A percentile compares a stretch with the other conserved stretches of the same genome.
These are phyloP conservation scores for Synodontis membranacea DNA, from an alignment of 2,113 vertebrate genomes.

Conservation along the genomic window DNA sequence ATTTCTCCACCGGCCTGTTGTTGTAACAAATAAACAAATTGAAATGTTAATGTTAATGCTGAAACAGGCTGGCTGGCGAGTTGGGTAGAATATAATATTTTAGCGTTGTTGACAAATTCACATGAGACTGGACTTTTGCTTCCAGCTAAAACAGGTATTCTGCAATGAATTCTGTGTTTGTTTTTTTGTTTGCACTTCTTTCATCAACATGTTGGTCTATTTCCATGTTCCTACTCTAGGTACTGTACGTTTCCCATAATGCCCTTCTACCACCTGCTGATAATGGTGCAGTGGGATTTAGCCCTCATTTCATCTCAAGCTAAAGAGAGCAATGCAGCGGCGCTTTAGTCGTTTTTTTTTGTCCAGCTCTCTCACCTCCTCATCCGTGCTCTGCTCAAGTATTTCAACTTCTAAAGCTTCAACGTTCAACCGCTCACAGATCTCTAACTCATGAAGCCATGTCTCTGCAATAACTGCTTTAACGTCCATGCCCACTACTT, in stretches of 20 bases:
- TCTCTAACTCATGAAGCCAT: background rate
- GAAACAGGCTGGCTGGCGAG: conserved; percentile 15
- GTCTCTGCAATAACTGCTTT: background rate
- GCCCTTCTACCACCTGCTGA: background rate
- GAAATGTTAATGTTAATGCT: background rate
- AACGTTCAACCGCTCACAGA: background rate
- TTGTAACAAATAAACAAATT: conserved; percentile 29
- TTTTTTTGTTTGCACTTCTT: background rate
- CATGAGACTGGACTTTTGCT: background rate
- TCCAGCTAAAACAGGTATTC: background rate
- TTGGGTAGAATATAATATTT: conserved; percentile 4
- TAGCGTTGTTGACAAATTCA: background rate
- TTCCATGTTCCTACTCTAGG: background rate
- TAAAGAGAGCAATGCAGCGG: background rate
- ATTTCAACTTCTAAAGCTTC: background rate
- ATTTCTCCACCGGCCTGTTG: conserved; percentile 23
- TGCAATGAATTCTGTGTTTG: background rate
- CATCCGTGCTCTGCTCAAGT: background rate
- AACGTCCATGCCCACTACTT: background rate
- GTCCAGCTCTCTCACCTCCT: background rate
- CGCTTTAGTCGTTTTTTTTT: background rate
- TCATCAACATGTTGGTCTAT: background rate
- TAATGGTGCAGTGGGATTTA: background rate
- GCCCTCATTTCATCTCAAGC: background rate
- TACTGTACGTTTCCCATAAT: too few relatives aligned